Base-by-base conservation (phyloP, 2,888 invertebrate genomes). In the Leptinotarsa haldemani region DNA sequence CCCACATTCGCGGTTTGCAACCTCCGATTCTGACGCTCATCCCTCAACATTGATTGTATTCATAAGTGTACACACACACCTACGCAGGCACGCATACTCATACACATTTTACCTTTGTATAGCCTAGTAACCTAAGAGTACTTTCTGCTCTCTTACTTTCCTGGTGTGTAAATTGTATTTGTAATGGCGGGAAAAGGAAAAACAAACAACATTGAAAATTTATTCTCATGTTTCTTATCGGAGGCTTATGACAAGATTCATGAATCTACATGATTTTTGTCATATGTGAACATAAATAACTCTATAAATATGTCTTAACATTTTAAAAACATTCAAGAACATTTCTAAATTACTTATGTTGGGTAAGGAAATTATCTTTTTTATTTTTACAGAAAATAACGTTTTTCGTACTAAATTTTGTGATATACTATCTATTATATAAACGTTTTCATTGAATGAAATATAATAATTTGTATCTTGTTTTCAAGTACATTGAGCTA, bases 221-320 rank as follows among this genome's bases (percentile, higher is more conserved):
- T 82, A 82, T 83, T 83, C 83, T 83, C 84, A 84, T 84, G 84
- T 79, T 84, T 84, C 85, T 83, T 82, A 84, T 81, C 83, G 85
- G 85, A 86, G 86, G 85, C 85, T 77, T 80, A 82, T 79, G 83
- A 83, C 83, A 85, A 85, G 85, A 83, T 81, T 77, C 85, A 85
- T 84, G 83, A 83, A 80, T 82, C 74, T 79, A 76, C 72, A 74
- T 82, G 74, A 76, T 80, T 79, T 79, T 81, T 78, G 58, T 66
- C 56, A 66, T 48, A 77, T 76, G 79, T 79, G 75, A 80, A 80
- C 80, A 83, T 81, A 82, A 82, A 82, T 81, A 81, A 78, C 16
- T 79, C 80, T 80, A 79, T 78, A 80, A 82, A 82, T 81, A 82
- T 81, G 80, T 81, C 78, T 80, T 82, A 80, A 83, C 81, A 82